phyloP scores from a whole-genome alignment of 2,797 vertebrate genomes.

The Lutra lutra region DNA sequence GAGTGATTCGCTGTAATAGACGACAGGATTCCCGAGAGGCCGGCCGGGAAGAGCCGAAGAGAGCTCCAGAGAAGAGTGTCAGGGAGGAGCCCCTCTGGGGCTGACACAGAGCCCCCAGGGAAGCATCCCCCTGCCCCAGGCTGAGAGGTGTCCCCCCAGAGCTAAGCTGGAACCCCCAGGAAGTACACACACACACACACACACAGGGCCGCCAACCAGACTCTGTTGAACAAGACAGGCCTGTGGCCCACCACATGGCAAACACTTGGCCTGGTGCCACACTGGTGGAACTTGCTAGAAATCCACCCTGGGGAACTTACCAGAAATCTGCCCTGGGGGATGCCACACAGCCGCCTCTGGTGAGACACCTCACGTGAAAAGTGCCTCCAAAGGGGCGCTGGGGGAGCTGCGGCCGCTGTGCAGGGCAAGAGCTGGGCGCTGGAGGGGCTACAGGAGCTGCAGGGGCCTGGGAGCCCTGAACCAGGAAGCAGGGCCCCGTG shows the following conservation, averaged over 20 bases:
- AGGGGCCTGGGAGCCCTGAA: not conserved
- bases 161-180: not conserved
- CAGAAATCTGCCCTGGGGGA: not conserved
- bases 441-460: not conserved
- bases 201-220: not conserved
- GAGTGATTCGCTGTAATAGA: rapidly evolving
- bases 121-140: too few species aligned
- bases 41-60: not conserved
- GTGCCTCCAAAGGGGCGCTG: not conserved
- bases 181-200: not conserved
- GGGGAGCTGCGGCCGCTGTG: too few species aligned
- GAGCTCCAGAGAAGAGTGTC: rapidly evolving
- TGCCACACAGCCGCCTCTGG: not conserved
- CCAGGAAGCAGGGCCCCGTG: not conserved
- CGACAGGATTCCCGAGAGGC: not conserved
- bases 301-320: not conserved
- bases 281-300: not conserved
- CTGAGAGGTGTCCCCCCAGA: too few species aligned
- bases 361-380: not conserved
- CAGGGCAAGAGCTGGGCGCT: not conserved
- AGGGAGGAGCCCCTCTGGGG: too few species aligned
- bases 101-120: rapidly evolving
- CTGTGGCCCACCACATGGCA: not conserved
- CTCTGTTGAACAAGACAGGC: rapidly evolving
- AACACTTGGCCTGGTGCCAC: not conserved